phyloP scores from a whole-genome alignment of 2,113 vertebrate species.

The Microtus richardsoni region DNA sequence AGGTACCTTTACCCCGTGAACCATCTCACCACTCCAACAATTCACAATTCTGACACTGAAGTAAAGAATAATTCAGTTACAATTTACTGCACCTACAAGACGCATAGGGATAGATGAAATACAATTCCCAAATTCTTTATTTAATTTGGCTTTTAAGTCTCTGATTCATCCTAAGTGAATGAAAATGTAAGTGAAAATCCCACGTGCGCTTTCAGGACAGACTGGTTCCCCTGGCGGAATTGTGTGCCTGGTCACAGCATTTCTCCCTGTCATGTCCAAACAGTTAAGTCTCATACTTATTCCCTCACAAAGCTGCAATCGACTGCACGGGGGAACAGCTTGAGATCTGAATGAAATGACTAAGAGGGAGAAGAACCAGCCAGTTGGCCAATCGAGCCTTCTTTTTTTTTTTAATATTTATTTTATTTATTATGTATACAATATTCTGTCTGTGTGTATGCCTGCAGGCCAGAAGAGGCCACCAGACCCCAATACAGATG shows the following conservation, averaged over 20 bases:
- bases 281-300: constrained; percentile 1
- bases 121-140: constrained; percentile 27
- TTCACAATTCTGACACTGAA: constrained; percentile 25
- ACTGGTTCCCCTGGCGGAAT: not conserved
- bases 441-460: too few relatives aligned
- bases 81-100: not conserved
- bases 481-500: too few relatives aligned
- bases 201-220: not conserved
- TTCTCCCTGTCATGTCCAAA: not conserved
- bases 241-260: not conserved
- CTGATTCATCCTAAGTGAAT: not conserved
- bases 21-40: not conserved
- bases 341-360: not conserved
- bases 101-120: not conserved
- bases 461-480: too few relatives aligned
- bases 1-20: not conserved
- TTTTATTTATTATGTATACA: too few relatives aligned
- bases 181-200: not conserved
- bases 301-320: constrained; percentile 11
- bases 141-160: not conserved
- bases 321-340: not conserved
- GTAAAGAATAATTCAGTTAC: constrained; percentile 32
- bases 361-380: not conserved
- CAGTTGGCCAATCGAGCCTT: not conserved
- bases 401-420: not conserved